phyloP scores from a whole-genome alignment of 2,797 vertebrate species.

The Lacerta viridis region DNA sequence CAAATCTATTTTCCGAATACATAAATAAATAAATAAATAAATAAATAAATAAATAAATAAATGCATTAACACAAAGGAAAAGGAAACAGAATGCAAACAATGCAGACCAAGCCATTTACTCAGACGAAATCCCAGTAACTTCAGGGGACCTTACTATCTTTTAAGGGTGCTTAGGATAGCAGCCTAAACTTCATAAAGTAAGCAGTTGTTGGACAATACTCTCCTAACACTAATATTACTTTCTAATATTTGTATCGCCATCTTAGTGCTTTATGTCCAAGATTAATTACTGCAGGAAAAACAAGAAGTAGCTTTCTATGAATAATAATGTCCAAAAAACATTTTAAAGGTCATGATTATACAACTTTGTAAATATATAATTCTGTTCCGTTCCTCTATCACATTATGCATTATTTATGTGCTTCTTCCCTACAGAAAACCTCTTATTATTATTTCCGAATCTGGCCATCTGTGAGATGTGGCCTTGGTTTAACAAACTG shows the following conservation, averaged over 20 bases:
- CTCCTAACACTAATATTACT: not conserved
- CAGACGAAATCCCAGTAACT: not conserved
- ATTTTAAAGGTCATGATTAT: conserved; percentile 44
- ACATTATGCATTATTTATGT: conserved; percentile 29
- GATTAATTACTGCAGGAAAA: conserved; percentile 36
- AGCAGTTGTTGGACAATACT: not conserved
- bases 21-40: not conserved
- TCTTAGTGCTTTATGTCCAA: conserved; percentile 4
- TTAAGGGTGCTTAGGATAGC: not conserved
- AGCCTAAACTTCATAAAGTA: conserved; percentile 32
- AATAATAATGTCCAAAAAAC: conserved; percentile 35
- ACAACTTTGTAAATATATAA: conserved; percentile 33
- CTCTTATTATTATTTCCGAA: not conserved
- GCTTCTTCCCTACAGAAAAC: conserved; percentile 7
- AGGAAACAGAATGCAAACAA: not conserved
- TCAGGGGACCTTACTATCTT: not conserved
- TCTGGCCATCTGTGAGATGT: not conserved
- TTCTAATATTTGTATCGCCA: not conserved
- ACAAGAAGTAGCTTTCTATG: conserved; percentile 22
- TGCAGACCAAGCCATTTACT: not conserved
- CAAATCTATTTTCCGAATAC: not conserved
- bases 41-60: not conserved
- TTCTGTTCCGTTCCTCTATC: not conserved
- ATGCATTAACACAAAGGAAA: not conserved
- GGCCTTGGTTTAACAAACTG: conserved; percentile 20